Conservation (phyloP, 2,888 invertebrate species). For the Lasioglossum marginatum region DNA sequence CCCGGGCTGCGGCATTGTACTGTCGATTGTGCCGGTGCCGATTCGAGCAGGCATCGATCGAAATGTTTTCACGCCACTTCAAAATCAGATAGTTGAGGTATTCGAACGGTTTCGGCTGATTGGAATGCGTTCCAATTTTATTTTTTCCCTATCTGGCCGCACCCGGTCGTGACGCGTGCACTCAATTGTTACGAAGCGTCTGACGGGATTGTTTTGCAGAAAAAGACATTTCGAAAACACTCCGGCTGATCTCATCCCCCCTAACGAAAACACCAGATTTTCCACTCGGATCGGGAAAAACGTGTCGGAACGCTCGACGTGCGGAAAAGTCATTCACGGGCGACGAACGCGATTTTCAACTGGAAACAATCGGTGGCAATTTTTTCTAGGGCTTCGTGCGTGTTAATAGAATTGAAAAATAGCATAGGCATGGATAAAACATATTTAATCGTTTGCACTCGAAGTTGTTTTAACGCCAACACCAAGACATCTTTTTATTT, state of each 20-base stretch:
- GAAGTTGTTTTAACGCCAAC: too few relatives aligned
- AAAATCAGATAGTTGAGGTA: conserved; percentile 13
- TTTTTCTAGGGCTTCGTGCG: neutral
- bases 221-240: neutral
- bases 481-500: too few relatives aligned
- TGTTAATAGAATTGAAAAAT: neutral
- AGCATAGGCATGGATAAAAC: neutral
- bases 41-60: neutral
- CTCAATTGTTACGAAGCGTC: conserved; percentile 1
- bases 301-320: neutral
- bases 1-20: neutral
- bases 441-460: neutral
- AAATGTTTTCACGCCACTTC: conserved; percentile 6
- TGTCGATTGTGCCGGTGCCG: neutral
- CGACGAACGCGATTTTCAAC: neutral
- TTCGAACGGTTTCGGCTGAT: neutral
- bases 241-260: neutral
- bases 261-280: neutral
- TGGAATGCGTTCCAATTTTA: neutral
- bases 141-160: neutral
- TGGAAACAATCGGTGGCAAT: neutral
- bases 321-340: neutral
- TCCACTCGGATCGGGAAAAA: neutral
- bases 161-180: neutral
- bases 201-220: conserved; percentile 1